phyloP scores from a whole-genome alignment of 2,888 invertebrate species.

The Panopea generosa region DNA sequence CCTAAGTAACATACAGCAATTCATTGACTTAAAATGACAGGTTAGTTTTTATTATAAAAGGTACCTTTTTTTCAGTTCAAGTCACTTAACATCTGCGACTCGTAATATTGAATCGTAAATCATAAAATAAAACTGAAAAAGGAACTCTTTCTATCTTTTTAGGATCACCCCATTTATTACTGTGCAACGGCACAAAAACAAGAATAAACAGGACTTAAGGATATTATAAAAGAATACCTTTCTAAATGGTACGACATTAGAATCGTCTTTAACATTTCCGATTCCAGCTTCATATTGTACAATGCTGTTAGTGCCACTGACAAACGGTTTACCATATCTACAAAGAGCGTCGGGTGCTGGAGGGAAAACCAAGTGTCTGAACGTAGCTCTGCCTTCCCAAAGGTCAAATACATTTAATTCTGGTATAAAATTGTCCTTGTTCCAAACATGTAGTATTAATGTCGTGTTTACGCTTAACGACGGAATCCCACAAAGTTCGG shows the following conservation, averaged over 20 bases:
- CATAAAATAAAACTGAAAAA: too few relatives aligned
- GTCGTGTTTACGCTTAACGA: constrained; percentile 54
- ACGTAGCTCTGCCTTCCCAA: constrained; percentile 58
- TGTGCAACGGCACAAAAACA: too few relatives aligned
- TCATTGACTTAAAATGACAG: too few relatives aligned
- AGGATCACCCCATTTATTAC: too few relatives aligned
- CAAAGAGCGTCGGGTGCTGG: constrained; percentile 58
- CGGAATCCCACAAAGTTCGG: constrained; percentile 68
- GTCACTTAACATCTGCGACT: too few relatives aligned
- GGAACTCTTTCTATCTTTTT: too few relatives aligned
- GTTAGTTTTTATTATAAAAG: too few relatives aligned
- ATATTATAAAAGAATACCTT: too few relatives aligned
- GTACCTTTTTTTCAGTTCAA: too few relatives aligned
- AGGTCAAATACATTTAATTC: constrained; percentile 48
- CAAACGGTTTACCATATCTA: constrained; percentile 70
- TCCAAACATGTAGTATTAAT: constrained; percentile 66
- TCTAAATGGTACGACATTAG: constrained; percentile 56
- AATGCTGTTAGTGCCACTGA: constrained; percentile 67
- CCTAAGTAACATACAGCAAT: too few relatives aligned
- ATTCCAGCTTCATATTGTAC: constrained; percentile 70
- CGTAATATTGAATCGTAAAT: too few relatives aligned
- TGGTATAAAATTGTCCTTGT: constrained; percentile 68
- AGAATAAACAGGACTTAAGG: too few relatives aligned
- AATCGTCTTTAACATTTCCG: constrained; percentile 41
- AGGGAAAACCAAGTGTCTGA: constrained; percentile 64